phyloP scores from a whole-genome alignment of 2,113 vertebrate genomes.

The Rhinoderma darwinii region DNA sequence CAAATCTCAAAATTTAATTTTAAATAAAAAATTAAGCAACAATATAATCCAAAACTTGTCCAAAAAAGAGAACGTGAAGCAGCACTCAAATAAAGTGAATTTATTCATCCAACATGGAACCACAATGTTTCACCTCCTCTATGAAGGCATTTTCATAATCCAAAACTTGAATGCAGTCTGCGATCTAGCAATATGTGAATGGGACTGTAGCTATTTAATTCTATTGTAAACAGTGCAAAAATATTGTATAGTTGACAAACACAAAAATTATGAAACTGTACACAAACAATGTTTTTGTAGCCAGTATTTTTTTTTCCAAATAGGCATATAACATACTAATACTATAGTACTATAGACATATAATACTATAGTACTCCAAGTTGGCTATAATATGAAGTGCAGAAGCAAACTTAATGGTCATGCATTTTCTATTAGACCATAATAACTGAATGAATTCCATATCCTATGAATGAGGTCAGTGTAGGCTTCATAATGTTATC shows the following conservation, averaged over 20 bases:
- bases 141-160: too few relatives aligned
- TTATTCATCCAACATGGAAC: too few relatives aligned
- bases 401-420: background rate
- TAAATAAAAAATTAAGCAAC: too few relatives aligned
- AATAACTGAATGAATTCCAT: background rate
- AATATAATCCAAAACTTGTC: too few relatives aligned
- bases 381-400: background rate
- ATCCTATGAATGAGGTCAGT: background rate
- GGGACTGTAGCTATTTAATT: background rate
- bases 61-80: too few relatives aligned
- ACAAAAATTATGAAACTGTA: too few relatives aligned
- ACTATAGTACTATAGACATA: background rate
- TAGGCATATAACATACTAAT: background rate
- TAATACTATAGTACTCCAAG: background rate
- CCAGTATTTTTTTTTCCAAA: too few relatives aligned
- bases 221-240: background rate
- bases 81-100: too few relatives aligned
- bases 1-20: too few relatives aligned
- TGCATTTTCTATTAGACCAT: too few relatives aligned
- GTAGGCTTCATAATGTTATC: slow-evolving; percentile 8
- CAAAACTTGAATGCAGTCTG: too few relatives aligned
- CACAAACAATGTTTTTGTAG: background rate
- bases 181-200: background rate
- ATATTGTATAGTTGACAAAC: background rate
- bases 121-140: too few relatives aligned